Conservation (phyloP, 35 echinoderm and acorn worm genomes). For the Heliocidaris tuberculata region DNA sequence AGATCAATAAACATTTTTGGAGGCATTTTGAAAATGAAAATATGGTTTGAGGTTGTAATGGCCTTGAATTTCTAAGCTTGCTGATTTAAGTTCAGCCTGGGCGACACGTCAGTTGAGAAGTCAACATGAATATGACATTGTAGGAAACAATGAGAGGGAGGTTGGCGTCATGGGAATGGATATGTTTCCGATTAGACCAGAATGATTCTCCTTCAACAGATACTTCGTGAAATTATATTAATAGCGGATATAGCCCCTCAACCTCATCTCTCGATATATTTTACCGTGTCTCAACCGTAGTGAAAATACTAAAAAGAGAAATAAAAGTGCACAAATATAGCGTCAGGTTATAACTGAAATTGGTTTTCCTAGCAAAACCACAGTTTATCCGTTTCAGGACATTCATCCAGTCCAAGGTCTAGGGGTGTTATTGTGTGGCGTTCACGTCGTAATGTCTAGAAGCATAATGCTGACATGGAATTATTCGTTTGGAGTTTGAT, state of each 20-base stretch:
- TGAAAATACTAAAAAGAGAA: not conserved
- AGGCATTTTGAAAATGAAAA: constrained; percentile 3
- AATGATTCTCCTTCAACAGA: not conserved
- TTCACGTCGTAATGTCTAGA: not conserved
- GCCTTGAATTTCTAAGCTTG: constrained; percentile 16
- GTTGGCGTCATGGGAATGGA: not conserved
- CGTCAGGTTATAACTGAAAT: not conserved
- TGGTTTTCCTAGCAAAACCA: not conserved
- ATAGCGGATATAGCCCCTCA: not conserved
- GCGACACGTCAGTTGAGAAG: not conserved
- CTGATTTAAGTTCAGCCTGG: not conserved
- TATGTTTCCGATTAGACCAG: constrained; percentile 2
- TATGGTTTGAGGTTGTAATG: not conserved
- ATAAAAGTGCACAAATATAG: not conserved
- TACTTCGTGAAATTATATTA: not conserved
- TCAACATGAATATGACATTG: constrained; percentile 3
- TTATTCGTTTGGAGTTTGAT: not conserved
- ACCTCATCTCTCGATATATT: not conserved
- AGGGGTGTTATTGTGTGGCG: not conserved
- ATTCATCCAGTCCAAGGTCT: not conserved
- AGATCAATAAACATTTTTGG: constrained; percentile 18
- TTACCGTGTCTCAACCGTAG: not conserved
- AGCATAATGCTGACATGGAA: not conserved
- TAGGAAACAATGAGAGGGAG: constrained; percentile 1
- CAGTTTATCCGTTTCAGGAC: not conserved